phyloP scores from a whole-genome alignment of 2,113 vertebrate genomes.

The Cyprinodon brontotheroides region DNA sequence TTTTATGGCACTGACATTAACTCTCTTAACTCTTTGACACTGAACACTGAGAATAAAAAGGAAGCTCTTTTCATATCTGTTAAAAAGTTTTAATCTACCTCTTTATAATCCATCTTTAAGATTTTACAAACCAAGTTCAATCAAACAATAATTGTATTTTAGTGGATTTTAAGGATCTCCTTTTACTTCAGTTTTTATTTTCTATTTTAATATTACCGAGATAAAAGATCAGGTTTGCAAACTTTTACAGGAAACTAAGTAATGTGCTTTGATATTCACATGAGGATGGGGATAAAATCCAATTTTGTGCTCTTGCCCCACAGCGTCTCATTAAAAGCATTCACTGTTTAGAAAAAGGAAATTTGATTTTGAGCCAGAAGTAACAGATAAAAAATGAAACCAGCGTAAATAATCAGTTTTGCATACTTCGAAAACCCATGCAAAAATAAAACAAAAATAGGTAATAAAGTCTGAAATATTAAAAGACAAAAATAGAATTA shows the following conservation, averaged over 20 bases:
- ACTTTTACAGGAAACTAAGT: background rate
- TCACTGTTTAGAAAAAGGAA: constrained; percentile 22
- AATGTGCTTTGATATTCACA: constrained; percentile 12
- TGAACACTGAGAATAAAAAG: background rate
- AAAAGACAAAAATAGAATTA: background rate
- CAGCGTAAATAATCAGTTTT: constrained; percentile 28
- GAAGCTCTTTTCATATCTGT: constrained; percentile 1
- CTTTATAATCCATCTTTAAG: background rate
- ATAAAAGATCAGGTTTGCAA: background rate
- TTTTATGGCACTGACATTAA: constrained; percentile 26
- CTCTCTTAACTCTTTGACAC: constrained; percentile 29
- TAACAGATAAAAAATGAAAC: constrained; percentile 22
- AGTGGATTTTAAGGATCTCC: background rate
- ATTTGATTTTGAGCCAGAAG: constrained; percentile 19
- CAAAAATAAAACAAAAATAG: background rate
- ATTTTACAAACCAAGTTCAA: background rate
- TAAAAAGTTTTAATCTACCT: background rate
- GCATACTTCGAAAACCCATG: background rate
- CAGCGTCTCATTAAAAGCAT: constrained; percentile 5
- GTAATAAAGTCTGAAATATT: background rate
- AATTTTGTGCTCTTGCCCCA: constrained; percentile 31
- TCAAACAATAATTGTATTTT: background rate
- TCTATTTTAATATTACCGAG: no score
- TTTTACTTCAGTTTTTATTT: background rate
- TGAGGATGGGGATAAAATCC: constrained; percentile 11